A percentile compares a stretch with the other conserved stretches of the same genome.
Evolutionary conservation across 2,113 vertebrate genomes (phyloP).

Genomic region (Tragelaphus imberbis): DNA sequence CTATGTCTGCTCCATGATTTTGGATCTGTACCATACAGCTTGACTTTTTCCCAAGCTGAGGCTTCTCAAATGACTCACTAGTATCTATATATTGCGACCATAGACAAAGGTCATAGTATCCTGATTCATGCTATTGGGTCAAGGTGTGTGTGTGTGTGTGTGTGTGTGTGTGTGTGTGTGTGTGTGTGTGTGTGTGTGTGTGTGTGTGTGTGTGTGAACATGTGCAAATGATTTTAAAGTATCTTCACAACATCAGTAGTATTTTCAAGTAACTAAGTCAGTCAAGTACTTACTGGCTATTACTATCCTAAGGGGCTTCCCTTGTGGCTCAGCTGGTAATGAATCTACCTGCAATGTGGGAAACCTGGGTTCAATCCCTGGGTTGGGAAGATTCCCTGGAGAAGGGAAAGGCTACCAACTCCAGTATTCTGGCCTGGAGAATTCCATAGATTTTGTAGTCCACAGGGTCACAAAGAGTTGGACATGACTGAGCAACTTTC

Average conservation of each 20-base stretch:
- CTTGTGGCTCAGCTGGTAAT: neutral
- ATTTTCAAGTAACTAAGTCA: neutral
- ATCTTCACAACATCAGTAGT: neutral
- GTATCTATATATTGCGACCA: neutral
- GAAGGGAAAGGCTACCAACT: neutral
- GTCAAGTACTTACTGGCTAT: neutral
- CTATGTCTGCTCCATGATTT: neutral
- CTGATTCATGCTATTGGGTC: neutral
- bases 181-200: neutral
- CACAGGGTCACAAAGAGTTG: neutral
- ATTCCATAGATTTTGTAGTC: neutral
- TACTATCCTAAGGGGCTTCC: neutral
- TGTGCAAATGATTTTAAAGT: neutral
- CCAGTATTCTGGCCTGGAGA: neutral
- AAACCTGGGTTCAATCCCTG: neutral
- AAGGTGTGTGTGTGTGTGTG: neutral
- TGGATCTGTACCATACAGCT: neutral
- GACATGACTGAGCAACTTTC: neutral
- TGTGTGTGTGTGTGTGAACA: fast-evolving
- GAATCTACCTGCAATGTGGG: neutral
- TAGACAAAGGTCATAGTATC: neutral
- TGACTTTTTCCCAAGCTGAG: neutral
- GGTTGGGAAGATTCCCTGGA: neutral
- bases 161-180: no score
- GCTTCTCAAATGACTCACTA: neutral